Conservation (phyloP, 2,113 vertebrate genomes). For the Corythornis madagascariensis region DNA sequence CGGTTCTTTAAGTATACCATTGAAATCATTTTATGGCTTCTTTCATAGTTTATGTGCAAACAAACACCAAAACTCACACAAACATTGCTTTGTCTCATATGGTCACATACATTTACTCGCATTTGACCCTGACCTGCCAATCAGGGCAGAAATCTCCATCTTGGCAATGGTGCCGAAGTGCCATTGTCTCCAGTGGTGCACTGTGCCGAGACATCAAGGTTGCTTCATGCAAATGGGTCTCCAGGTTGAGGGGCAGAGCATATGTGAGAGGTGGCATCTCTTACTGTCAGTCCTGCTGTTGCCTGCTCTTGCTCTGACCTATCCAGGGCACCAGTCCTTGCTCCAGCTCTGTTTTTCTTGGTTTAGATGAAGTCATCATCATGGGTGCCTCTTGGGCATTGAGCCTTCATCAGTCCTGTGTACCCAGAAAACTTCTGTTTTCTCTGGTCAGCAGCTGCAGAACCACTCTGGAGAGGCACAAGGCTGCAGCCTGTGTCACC, state of each 20-base stretch:
- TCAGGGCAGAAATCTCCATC: not conserved
- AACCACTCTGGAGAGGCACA: not conserved
- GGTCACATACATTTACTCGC: not conserved
- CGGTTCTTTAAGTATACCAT: not conserved
- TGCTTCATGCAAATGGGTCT: not conserved
- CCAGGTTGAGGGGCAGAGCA: not conserved
- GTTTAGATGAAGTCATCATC: not conserved
- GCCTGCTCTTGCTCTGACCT: not conserved
- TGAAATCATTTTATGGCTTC: not conserved
- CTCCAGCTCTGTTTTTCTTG: not conserved
- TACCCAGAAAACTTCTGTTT: not conserved
- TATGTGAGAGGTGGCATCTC: not conserved
- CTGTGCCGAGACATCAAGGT: not conserved
- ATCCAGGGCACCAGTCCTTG: not conserved
- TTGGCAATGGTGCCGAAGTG: fast-evolving
- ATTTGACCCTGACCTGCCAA: not conserved
- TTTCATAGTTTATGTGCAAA: not conserved
- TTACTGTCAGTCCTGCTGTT: not conserved
- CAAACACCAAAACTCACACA: not conserved
- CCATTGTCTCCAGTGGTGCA: not conserved
- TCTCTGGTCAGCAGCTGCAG: not conserved
- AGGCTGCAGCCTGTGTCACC: fast-evolving
- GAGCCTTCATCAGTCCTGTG: fast-evolving
- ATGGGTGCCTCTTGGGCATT: not conserved
- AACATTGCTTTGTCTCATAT: not conserved